Conservation (phyloP, 1,140 invertebrate genomes). For the Anagrus nilaparvatae region DNA sequence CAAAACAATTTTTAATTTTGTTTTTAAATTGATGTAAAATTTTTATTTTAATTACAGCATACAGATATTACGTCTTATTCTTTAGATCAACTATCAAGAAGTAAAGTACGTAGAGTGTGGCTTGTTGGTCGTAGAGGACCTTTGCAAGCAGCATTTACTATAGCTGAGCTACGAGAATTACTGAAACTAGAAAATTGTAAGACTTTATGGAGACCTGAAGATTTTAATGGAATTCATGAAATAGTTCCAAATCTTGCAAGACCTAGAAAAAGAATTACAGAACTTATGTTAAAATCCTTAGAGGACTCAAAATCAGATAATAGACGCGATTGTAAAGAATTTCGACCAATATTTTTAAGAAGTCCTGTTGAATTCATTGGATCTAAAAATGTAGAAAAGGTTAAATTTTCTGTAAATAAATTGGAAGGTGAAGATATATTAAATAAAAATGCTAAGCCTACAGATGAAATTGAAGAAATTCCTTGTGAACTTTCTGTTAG, state of each 20-base stretch:
- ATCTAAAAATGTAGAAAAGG: slow-evolving; percentile 34
- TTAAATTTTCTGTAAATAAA: slow-evolving; percentile 56
- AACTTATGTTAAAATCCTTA: slow-evolving; percentile 70
- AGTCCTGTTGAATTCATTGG: slow-evolving; percentile 62
- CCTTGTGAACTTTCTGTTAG: slow-evolving; percentile 60
- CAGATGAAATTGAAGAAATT: slow-evolving; percentile 51
- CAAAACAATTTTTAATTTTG: slow-evolving; percentile 3
- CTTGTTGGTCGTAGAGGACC: slow-evolving; percentile 90
- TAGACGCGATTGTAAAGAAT: slow-evolving; percentile 44
- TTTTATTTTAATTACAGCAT: slow-evolving; percentile 41
- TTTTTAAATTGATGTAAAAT: background rate
- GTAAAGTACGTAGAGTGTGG: slow-evolving; percentile 71
- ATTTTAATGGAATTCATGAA: slow-evolving; percentile 50
- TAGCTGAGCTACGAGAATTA: slow-evolving; percentile 93
- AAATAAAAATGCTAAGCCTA: slow-evolving; percentile 48
- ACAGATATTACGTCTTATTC: slow-evolving; percentile 87
- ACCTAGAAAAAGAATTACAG: slow-evolving; percentile 75
- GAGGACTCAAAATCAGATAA: slow-evolving; percentile 33
- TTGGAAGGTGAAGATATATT: slow-evolving; percentile 49
- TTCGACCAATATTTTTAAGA: slow-evolving; percentile 68
- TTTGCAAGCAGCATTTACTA: slow-evolving; percentile 93
- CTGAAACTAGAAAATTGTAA: slow-evolving; percentile 62
- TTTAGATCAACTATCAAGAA: slow-evolving; percentile 61
- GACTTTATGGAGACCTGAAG: slow-evolving; percentile 52
- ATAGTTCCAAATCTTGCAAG: slow-evolving; percentile 53